Percentiles rank a stretch among this genome's conserved stretches.
Evolutionary conservation across 2,797 vertebrate genomes (phyloP).

Genomic region (Triplophysa bombifrons): DNA sequence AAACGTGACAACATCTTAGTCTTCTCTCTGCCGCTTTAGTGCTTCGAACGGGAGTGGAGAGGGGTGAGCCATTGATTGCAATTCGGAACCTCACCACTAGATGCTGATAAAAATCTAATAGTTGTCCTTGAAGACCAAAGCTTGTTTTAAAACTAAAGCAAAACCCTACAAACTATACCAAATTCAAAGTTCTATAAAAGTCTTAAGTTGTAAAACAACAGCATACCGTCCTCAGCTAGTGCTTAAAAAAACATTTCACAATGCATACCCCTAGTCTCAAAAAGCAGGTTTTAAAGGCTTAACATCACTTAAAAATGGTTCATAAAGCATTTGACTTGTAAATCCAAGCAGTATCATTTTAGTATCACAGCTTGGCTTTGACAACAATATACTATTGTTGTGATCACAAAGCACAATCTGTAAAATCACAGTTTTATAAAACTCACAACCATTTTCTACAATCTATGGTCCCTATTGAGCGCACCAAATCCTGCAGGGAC

Average conservation of each 20-base stretch:
- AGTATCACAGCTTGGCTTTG: conserved; percentile 11
- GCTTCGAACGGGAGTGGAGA: no score
- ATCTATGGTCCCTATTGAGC: neutral
- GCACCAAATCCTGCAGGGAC: conserved; percentile 19
- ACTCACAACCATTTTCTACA: neutral
- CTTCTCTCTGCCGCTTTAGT: no score
- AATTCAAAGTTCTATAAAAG: neutral
- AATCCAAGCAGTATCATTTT: neutral
- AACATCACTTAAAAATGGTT: neutral
- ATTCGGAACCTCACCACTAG: no score
- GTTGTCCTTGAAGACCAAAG: neutral
- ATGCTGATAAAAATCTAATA: no score
- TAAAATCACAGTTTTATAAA: conserved; percentile 14
- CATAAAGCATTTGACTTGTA: neutral
- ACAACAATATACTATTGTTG: neutral
- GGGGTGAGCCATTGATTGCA: no score
- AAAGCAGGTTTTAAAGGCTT: neutral
- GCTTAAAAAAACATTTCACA: conserved; percentile 1
- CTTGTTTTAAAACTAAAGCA: neutral
- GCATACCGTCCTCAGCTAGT: neutral
- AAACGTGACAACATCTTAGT: no score
- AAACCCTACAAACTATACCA: neutral
- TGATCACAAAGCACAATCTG: neutral
- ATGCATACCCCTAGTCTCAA: neutral
- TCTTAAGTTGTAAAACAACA: neutral